Conservation (phyloP, 2,113 vertebrate genomes). For the Motacilla tschutschensis region DNA sequence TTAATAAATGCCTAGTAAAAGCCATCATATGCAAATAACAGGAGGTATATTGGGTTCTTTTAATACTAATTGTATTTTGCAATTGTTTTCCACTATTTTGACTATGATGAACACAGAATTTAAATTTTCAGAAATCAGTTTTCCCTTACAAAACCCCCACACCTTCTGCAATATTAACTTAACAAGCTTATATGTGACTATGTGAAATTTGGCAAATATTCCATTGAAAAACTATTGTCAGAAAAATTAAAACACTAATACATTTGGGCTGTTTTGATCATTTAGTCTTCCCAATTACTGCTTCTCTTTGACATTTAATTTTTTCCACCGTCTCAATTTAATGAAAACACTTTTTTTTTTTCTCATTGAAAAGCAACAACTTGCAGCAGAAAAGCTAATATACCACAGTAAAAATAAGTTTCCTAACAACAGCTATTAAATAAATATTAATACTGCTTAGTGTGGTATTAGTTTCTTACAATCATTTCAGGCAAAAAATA, state of each 20-base stretch:
- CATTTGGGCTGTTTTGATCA: neutral
- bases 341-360: rapidly evolving
- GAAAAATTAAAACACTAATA: neutral
- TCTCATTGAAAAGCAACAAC: neutral
- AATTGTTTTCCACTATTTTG: neutral
- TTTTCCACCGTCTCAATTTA: neutral
- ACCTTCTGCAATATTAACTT: neutral
- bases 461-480: neutral
- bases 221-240: neutral
- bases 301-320: neutral
- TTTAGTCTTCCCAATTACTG: neutral
- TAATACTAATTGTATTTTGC: neutral
- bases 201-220: neutral
- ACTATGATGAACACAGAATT: neutral
- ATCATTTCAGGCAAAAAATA: neutral
- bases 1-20: neutral
- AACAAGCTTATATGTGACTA: neutral
- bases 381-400: neutral
- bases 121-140: neutral
- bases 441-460: neutral
- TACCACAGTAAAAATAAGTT: neutral
- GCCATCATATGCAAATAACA: neutral
- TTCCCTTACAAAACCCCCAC: neutral
- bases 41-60: rapidly evolving
- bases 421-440: neutral